These are phyloP conservation scores for Oryzias celebensis DNA, from an alignment of 2,113 vertebrate genomes.

Conservation along the genomic window DNA sequence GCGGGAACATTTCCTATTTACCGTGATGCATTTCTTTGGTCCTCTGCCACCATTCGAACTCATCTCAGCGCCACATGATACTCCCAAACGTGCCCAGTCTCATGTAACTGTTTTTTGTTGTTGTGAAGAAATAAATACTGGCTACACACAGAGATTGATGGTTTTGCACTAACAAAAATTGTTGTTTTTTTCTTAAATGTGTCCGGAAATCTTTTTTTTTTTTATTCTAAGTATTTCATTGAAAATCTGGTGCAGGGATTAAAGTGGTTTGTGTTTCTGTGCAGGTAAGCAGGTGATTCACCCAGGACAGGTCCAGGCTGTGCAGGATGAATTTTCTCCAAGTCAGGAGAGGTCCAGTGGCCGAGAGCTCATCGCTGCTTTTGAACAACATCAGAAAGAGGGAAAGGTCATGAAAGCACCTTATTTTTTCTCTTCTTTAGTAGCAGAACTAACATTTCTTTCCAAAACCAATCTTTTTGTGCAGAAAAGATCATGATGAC, in stretches of 20 bases:
- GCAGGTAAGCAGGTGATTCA: constrained; percentile 98
- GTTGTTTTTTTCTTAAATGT: background rate
- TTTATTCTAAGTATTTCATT: background rate
- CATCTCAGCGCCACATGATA: constrained; percentile 6
- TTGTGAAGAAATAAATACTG: background rate
- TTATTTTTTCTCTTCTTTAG: background rate
- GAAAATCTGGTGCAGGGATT: background rate
- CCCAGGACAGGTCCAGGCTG: constrained; percentile 89
- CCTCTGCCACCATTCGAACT: constrained; percentile 24
- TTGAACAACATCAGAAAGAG: constrained; percentile 89
- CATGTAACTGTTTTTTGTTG: background rate
- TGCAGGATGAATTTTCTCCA: constrained; percentile 95
- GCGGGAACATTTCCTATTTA: constrained; percentile 42
- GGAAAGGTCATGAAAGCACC: constrained; percentile 85
- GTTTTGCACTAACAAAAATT: background rate
- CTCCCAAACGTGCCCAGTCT: constrained; percentile 17
- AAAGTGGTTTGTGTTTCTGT: constrained; percentile 38
- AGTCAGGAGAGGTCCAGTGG: constrained; percentile 89
- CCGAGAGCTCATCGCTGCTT: constrained; percentile 89
- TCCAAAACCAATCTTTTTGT: too few relatives aligned
- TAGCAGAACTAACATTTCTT: background rate
- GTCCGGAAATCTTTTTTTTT: too few relatives aligned
- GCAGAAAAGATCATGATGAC: background rate
- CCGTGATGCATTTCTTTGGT: constrained; percentile 51
- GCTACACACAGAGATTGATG: background rate